Evolutionary conservation across 2,797 vertebrate genomes (phyloP).

Genomic region (Brotula barbata): DNA sequence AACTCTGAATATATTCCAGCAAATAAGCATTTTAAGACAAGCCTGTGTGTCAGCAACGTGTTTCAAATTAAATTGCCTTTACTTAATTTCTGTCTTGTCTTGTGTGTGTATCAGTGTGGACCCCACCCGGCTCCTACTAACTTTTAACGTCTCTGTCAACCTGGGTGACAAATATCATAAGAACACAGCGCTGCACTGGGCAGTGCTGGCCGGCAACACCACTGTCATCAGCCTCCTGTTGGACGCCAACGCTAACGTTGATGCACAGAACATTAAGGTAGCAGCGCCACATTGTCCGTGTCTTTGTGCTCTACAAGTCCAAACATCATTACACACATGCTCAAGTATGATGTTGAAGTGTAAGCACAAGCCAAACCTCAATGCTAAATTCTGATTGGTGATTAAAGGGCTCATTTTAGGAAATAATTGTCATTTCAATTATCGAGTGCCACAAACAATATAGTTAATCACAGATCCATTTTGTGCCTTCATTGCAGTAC

Average conservation of each 20-base stretch:
- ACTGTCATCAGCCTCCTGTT: slow-evolving; percentile 97
- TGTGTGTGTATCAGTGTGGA: slow-evolving; percentile 85
- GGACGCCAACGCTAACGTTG: slow-evolving; percentile 95
- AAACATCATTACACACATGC: too few relatives aligned
- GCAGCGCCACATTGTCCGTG: background rate
- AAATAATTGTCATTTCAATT: too few relatives aligned
- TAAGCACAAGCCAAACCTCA: too few relatives aligned
- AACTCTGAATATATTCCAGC: too few relatives aligned
- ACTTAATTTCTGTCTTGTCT: background rate
- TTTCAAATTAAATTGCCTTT: background rate
- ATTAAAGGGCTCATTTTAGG: too few relatives aligned
- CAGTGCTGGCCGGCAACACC: slow-evolving; percentile 97
- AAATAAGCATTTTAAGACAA: background rate
- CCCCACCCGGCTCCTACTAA: slow-evolving; percentile 94
- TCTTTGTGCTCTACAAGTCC: background rate
- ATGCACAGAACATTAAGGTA: slow-evolving; percentile 98
- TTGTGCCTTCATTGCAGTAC: too few relatives aligned
- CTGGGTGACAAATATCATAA: slow-evolving; percentile 99
- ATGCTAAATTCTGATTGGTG: too few relatives aligned
- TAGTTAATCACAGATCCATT: too few relatives aligned
- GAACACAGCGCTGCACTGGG: slow-evolving; percentile 98
- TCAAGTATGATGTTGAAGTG: too few relatives aligned
- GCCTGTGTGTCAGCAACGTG: background rate
- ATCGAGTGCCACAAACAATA: too few relatives aligned
- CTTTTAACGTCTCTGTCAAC: slow-evolving; percentile 98